These are phyloP conservation scores for Euspilapteryx auroguttella DNA, from an alignment of 2,888 invertebrate genomes.

Conservation along the genomic window DNA sequence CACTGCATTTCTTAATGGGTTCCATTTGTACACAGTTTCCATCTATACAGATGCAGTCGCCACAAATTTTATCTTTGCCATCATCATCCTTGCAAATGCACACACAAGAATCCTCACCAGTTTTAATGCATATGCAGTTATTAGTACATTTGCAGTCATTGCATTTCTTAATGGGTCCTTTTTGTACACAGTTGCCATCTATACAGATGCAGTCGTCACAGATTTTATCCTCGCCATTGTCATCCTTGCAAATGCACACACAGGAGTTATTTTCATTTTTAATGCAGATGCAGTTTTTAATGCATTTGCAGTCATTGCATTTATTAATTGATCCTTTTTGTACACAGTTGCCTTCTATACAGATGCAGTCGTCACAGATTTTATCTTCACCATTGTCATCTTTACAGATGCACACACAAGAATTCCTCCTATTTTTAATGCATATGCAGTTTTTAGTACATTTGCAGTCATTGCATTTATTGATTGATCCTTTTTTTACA, in stretches of 20 bases:
- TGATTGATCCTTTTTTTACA: slow-evolving; percentile 10
- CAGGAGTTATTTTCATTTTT: slow-evolving; percentile 12
- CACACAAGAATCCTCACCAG: no score
- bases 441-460: slow-evolving; percentile 11
- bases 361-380: background rate
- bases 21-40: no score
- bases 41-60: no score
- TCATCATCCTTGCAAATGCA: no score
- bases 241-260: slow-evolving; percentile 13
- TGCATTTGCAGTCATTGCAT: no score
- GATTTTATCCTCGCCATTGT: slow-evolving; percentile 10
- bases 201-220: slow-evolving; percentile 16
- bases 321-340: no score
- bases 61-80: no score
- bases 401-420: slow-evolving; percentile 7
- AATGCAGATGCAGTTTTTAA: slow-evolving; percentile 13
- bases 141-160: no score
- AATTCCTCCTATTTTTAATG: slow-evolving; percentile 5
- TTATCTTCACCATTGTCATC: slow-evolving; percentile 5
- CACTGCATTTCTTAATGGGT: no score
- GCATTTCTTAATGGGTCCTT: no score
- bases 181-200: slow-evolving; percentile 2
- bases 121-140: no score
- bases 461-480: slow-evolving; percentile 14
- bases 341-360: no score